A percentile compares a stretch with the other conserved stretches of the same genome.
Evolutionary conservation across 1,140 invertebrate species (phyloP).

Genomic region (Scylla paramamosain): DNA sequence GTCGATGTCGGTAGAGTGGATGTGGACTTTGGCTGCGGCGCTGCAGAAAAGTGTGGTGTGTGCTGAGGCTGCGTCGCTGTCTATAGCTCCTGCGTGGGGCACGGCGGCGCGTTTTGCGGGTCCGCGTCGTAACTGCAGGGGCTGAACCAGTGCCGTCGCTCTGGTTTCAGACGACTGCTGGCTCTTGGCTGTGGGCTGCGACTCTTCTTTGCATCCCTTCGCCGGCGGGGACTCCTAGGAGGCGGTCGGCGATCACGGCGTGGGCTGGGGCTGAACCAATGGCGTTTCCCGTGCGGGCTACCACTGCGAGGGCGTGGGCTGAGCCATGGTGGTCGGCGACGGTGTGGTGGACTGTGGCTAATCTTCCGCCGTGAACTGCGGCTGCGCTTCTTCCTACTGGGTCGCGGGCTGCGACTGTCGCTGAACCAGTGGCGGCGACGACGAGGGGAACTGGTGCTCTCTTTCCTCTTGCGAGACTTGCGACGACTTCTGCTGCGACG

Average conservation of each 20-base stretch:
- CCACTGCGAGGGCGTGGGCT: not conserved
- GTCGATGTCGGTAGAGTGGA: constrained; percentile 28
- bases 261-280: constrained; percentile 41
- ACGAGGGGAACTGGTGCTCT: not conserved
- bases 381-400: not conserved
- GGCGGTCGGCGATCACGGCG: not conserved
- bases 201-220: not conserved
- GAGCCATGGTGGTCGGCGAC: not conserved
- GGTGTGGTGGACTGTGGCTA: constrained; percentile 31
- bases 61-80: constrained; percentile 36
- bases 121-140: not conserved
- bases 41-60: constrained; percentile 36
- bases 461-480: not conserved
- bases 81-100: constrained; percentile 23
- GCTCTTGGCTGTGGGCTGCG: not conserved
- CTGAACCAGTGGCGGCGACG: constrained; percentile 48
- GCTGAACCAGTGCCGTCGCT: not conserved
- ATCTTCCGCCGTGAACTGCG: not conserved
- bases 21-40: constrained; percentile 47
- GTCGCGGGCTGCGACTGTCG: not conserved
- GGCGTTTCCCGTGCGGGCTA: not conserved
- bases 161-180: not conserved
- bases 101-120: not conserved
- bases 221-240: not conserved
- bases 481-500: constrained; percentile 34